Evolutionary conservation across 2,888 invertebrate species (phyloP), one percentile per base, ranked within the genome.

Genomic region (Torymus auratus): DNA sequence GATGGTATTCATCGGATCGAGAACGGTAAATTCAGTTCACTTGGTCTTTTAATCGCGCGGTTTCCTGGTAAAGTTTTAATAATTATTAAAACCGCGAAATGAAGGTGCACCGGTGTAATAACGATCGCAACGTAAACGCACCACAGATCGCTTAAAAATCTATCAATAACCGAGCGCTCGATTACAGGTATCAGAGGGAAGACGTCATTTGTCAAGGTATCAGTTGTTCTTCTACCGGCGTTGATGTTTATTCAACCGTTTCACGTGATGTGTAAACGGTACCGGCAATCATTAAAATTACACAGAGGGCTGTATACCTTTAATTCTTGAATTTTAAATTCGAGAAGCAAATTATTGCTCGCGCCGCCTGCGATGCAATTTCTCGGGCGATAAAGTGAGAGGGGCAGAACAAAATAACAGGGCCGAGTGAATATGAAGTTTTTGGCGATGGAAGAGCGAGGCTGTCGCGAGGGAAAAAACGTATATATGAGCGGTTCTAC

Each of bases 221-320:
- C 56, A 70, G 64, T 70, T 58, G 52, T 28, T 23, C 20, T 17
- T 15, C 41, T 2, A n/a, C 10, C 2, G 12, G 23, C 55, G 0
- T n/a, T 41, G 41, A 0, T 68, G 61, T 70, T 77, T 77, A 77
- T 70, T 77, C 70, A 64, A 56, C 50, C 1, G 7, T 7, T 10
- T 41, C 41, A 41, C 41, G 20, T 7, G 20, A 20, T 15, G 20
- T 23, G 28, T 20, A 52, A 77, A 77, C 77, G 77, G 77, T 71
- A 77, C 64, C 50, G 13, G 64, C 70, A 77, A 77, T 77, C 58
- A 77, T 65, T 77, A 58, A 77, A 65, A 64, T 52, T 52, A 64
- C 64, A 41, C 7, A 41, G 7, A 52, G 52, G 64, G 65, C 65
- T n/a, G n/a, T n/a, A n/a, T n/a, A n/a, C 77, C 65, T 71, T 78